These are phyloP conservation scores for Lycia hirtaria DNA, from an alignment of 2,888 invertebrate genomes.

Conservation along the genomic window DNA sequence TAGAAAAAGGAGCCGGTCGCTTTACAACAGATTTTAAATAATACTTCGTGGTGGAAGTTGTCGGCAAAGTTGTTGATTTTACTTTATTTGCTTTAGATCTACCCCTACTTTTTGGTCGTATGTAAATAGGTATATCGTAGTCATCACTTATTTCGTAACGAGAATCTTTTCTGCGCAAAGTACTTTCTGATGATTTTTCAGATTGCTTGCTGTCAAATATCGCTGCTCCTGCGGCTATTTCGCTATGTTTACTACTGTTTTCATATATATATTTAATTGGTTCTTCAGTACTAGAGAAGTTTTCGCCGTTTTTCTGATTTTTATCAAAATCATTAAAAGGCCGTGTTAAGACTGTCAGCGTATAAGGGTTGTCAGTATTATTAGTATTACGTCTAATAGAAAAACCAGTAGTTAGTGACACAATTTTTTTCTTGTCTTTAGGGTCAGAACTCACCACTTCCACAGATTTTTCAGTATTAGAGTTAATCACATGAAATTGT, in stretches of 20 bases:
- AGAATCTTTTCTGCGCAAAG: constrained; percentile 57
- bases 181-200: constrained; percentile 48
- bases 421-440: constrained; percentile 65
- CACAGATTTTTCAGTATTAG: constrained; percentile 57
- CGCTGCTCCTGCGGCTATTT: constrained; percentile 46
- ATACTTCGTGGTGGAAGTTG: constrained; percentile 60
- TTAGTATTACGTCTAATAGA: constrained; percentile 74
- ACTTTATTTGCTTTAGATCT: constrained; percentile 28
- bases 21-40: constrained; percentile 68
- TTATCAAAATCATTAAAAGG: constrained; percentile 64
- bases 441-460: constrained; percentile 59
- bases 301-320: constrained; percentile 29
- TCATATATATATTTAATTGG: constrained; percentile 58
- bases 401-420: constrained; percentile 81
- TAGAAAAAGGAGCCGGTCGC: constrained; percentile 62
- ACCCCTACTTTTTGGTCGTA: constrained; percentile 49
- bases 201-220: constrained; percentile 41
- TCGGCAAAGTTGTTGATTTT: constrained; percentile 49
- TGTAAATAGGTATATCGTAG: constrained; percentile 58
- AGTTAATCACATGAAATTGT: constrained; percentile 67
- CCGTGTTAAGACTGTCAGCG: constrained; percentile 73
- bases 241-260: constrained; percentile 52
- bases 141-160: constrained; percentile 52
- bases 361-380: constrained; percentile 75
- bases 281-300: constrained; percentile 30